Base-by-base conservation (phyloP, 1,140 invertebrate genomes). In the Zaprionus africanus region DNA sequence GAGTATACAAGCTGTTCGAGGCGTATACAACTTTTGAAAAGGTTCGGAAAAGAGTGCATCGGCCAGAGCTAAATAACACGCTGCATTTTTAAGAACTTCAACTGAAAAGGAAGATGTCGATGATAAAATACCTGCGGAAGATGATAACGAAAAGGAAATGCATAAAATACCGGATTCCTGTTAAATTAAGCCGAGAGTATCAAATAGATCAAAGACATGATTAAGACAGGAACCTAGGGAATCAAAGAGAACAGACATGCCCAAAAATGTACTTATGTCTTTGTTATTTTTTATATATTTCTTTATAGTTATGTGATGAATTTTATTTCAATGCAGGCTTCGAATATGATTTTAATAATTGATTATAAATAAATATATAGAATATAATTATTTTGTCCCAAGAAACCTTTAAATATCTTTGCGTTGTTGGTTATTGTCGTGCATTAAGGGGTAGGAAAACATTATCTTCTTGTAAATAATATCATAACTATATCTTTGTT, bases 181-280 rank as follows among this genome's bases (percentile, higher is more conserved):
- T n/a, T 81, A 88, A 62, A 81, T 92, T 2, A 92, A 92, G 67
- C 78, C 0, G 76, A 82, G 34, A 92, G 91, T 67, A 80, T 78
- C 24, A 81, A 80, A 62, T 31, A 91, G 5, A 65, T 17, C 81
- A 91, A 6, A 78, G 84, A 11, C 7, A 38, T 17, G 15, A 65
- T 4, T n/a, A 41, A 41, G 15, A 41, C 2, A 5, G 5, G 13
- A 41, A 5, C n/a, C 4, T n/a, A 41, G 3, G 15, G 13, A n/a
- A n/a, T 41, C 15, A 38, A 22, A 22, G 1, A 22, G 22, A 22
- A 26, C 26, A 26, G 0, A 26, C 26, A 26, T 26, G 6, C 6
- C 4, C 26, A 5, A 26, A 26, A 26, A 26, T 5, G 2, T 4
- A 5, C 5, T 5, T 26, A 34, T 34, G 11, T 34, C 7, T 34